Evolutionary conservation across 2,113 vertebrate genomes (phyloP), one percentile per base, ranked within the genome.

Genomic region (Variabilichromis moorii): DNA sequence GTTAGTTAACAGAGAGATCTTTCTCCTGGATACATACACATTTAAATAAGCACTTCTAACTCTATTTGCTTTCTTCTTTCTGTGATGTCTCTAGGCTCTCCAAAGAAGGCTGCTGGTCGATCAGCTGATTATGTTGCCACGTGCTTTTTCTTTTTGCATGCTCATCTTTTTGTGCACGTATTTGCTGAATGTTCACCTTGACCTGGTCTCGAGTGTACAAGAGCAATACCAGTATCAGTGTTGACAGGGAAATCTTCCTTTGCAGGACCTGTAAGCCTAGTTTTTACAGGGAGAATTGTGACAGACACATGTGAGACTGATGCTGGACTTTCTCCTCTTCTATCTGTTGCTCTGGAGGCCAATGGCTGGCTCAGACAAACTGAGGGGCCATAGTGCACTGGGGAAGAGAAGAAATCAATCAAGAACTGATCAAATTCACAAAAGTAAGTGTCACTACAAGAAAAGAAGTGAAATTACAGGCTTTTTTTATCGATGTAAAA

Each of bases 321-420:
- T 31, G 61, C 8, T 91, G 92, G 91, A 93, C 94, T 94, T 94
- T 91, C 16, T 31, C 85, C 91, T 79, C 76, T 83, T 42, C 57
- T 93, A 91, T 93, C 92, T 93, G 47, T 79, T 93, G 91, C 73
- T 89, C 82, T 50, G 33, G 5, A 37, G 86, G 90, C 83, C 91
- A 91, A 24, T 91, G 84, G 87, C 90, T 91, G 88, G 11, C 7
- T 78, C 68, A 19, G 53, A 68, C 47, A 81, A 45, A 12, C 24
- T 61, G 16, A 61, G 4, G 55, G 91, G 82, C 85, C 92, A 94
- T 5, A 90, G 92, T 85, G 21, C 89, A 92, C 33, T 63, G 21
- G 80, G 81, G 14, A 21, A 85, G 50, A 89, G 40, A 71, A n/a
- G 24, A 80, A 37, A 35, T 53, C 1, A 80, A 28, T 68, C 3